These are phyloP conservation scores for Cynopterus brachyotis DNA, from an alignment of 2,113 vertebrate species.

Conservation along the genomic window DNA sequence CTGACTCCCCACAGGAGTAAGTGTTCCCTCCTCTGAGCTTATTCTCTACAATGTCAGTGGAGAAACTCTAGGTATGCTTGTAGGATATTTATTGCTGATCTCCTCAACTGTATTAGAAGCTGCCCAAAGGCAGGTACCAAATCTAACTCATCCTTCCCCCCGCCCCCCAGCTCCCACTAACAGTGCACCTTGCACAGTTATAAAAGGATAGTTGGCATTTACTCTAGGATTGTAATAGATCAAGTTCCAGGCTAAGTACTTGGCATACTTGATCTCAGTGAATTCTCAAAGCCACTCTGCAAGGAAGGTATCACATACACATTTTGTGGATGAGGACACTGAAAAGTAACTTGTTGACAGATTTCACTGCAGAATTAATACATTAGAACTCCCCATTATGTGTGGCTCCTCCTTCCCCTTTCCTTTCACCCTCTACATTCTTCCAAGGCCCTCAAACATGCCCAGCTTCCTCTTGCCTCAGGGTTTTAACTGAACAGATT, in stretches of 20 bases:
- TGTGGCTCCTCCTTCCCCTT: background rate
- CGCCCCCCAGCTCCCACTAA: background rate
- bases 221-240: background rate
- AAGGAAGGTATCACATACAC: background rate
- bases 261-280: background rate
- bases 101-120: background rate
- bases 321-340: background rate
- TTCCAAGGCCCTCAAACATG: background rate
- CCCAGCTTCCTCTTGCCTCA: background rate
- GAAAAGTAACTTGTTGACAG: background rate
- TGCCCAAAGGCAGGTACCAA: background rate
- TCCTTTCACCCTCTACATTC: background rate
- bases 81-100: background rate
- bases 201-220: background rate
- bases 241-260: background rate
- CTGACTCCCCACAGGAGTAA: background rate
- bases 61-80: background rate
- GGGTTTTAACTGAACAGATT: background rate
- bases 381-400: background rate
- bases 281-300: background rate
- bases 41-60: background rate
- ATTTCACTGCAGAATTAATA: background rate
- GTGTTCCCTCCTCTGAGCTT: background rate
- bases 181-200: background rate
- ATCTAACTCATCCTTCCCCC: background rate